phyloP scores from a whole-genome alignment of 2,888 invertebrate genomes.

The Pegoplata infirma region DNA sequence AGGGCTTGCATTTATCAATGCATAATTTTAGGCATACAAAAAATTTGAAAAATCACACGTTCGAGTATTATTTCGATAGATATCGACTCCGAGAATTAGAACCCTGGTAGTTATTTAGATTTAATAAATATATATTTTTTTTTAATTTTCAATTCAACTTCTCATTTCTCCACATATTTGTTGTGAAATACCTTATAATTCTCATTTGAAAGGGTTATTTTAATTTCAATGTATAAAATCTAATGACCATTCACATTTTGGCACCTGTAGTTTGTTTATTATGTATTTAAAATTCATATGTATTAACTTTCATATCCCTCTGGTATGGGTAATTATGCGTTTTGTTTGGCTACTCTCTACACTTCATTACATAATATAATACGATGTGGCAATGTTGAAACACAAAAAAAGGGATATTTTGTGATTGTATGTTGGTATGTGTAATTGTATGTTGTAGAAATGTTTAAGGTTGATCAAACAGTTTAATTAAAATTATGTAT shows the following conservation, averaged over 20 bases:
- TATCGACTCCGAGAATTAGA: too few species aligned
- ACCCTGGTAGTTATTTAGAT: too few species aligned
- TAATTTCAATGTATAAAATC: slow-evolving; percentile 21
- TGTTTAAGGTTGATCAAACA: slow-evolving; percentile 35
- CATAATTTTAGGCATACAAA: too few species aligned
- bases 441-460: background rate
- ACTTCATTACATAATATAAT: slow-evolving; percentile 32
- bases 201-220: background rate
- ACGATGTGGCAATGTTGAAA: background rate
- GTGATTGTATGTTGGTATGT: background rate
- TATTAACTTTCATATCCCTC: background rate
- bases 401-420: too few species aligned
- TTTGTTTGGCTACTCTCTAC: slow-evolving; percentile 18
- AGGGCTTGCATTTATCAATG: too few species aligned
- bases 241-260: slow-evolving; percentile 33
- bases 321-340: slow-evolving; percentile 44
- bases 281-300: slow-evolving; percentile 16
- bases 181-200: too few species aligned
- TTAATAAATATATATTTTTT: too few species aligned
- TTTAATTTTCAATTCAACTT: too few species aligned
- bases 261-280: background rate
- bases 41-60: too few species aligned
- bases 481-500: slow-evolving; percentile 51
- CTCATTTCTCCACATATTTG: too few species aligned
- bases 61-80: too few species aligned